Percentiles rank a stretch among this genome's conserved stretches.
These are phyloP conservation scores for Brachionus angularis DNA, from an alignment of 1,140 invertebrate genomes.

Conservation along the genomic window DNA sequence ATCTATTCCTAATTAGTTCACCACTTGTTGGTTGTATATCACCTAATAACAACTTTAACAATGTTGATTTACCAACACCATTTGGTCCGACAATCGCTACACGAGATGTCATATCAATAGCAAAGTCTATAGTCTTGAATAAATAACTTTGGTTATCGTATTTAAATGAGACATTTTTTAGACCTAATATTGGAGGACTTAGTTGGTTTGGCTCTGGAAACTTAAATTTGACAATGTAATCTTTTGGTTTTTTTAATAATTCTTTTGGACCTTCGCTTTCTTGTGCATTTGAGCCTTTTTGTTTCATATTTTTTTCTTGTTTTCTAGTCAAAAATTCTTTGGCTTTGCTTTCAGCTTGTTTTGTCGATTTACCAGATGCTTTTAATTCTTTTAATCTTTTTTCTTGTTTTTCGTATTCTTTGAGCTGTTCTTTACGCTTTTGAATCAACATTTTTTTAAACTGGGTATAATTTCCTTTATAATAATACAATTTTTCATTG, in stretches of 20 bases:
- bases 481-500: slow-evolving; percentile 87
- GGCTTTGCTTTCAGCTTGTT: slow-evolving; percentile 85
- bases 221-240: slow-evolving; percentile 92
- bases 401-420: slow-evolving; percentile 97
- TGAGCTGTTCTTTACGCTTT: slow-evolving; percentile 87
- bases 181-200: slow-evolving; percentile 87
- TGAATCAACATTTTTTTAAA: slow-evolving; percentile 98
- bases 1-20: slow-evolving; percentile 44
- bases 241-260: slow-evolving; percentile 77
- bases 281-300: slow-evolving; percentile 50
- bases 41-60: slow-evolving; percentile 82
- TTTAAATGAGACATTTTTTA: slow-evolving; percentile 76
- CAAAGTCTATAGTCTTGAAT: slow-evolving; percentile 82
- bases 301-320: slow-evolving; percentile 76
- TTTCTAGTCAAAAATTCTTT: slow-evolving; percentile 87
- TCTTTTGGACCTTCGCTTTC: slow-evolving; percentile 73
- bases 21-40: slow-evolving; percentile 67
- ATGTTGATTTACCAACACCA: slow-evolving; percentile 81
- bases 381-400: slow-evolving; percentile 89
- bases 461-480: slow-evolving; percentile 86
- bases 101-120: slow-evolving; percentile 72
- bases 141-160: slow-evolving; percentile 74
- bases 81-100: slow-evolving; percentile 65
- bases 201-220: slow-evolving; percentile 90
- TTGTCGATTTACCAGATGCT: slow-evolving; percentile 86